These are phyloP conservation scores for Brenthis ino DNA, from an alignment of 2,888 invertebrate species.

Conservation along the genomic window DNA sequence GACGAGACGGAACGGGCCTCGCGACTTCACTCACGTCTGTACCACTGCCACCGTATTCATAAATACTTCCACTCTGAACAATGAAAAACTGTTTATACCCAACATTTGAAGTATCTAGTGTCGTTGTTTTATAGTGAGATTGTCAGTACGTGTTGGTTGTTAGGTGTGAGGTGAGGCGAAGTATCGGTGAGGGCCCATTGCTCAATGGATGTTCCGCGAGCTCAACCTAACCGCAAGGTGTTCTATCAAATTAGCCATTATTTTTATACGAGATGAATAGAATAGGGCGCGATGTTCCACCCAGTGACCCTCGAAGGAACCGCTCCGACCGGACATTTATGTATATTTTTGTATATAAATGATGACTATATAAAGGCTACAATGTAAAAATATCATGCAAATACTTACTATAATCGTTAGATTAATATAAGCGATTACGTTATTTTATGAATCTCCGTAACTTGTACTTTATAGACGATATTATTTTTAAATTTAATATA, in stretches of 20 bases:
- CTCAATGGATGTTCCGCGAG: constrained; percentile 44
- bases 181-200: constrained; percentile 23
- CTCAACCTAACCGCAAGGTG: constrained; percentile 46
- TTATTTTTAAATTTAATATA: constrained; percentile 69
- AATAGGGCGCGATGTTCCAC: constrained; percentile 44
- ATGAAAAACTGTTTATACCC: constrained; percentile 12
- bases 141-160: background rate
- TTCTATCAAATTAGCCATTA: constrained; percentile 60
- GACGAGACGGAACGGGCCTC: constrained; percentile 12
- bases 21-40: background rate
- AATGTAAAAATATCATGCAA: constrained; percentile 72
- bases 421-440: constrained; percentile 57
- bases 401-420: constrained; percentile 57
- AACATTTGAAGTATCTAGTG: constrained; percentile 14
- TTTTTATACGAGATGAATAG: constrained; percentile 62
- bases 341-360: constrained; percentile 82
- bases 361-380: constrained; percentile 66
- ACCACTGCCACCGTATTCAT: constrained; percentile 3
- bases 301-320: constrained; percentile 43
- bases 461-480: constrained; percentile 72
- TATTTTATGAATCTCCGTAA: constrained; percentile 78
- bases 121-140: constrained; percentile 8
- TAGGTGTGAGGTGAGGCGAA: background rate
- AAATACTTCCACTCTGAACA: background rate
- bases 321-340: constrained; percentile 66